Percentiles rank a stretch among this genome's conserved stretches.
phyloP scores from a whole-genome alignment of 2,888 invertebrate species.

The Hydriomena furcata region DNA sequence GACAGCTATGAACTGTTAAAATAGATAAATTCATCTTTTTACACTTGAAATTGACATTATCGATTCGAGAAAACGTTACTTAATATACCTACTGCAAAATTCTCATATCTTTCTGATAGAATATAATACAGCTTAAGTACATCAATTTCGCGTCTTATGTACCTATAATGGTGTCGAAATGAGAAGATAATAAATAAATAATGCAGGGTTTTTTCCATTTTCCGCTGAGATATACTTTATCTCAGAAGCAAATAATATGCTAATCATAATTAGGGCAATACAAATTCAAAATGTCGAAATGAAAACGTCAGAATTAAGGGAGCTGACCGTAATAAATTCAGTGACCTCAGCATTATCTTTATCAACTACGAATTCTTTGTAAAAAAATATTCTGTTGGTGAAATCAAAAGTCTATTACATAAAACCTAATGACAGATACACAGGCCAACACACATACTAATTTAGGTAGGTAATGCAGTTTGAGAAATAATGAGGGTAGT shows the following conservation, averaged over 20 bases:
- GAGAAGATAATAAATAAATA: neutral
- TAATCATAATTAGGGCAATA: neutral
- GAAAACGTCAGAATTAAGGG: neutral
- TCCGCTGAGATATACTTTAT: conserved; percentile 1
- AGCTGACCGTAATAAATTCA: too few species aligned
- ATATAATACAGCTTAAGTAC: neutral
- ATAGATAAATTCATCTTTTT: conserved; percentile 16
- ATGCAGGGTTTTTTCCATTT: conserved; percentile 2
- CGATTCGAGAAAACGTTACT: neutral
- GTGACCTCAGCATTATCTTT: too few species aligned
- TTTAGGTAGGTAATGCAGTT: too few species aligned
- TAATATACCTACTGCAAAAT: neutral
- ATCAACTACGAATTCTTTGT: too few species aligned
- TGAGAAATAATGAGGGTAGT: conserved; percentile 10
- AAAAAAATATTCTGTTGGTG: too few species aligned
- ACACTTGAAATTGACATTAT: conserved; percentile 26
- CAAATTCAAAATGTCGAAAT: neutral
- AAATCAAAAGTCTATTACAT: too few species aligned
- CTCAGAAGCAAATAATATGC: neutral
- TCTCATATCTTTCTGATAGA: neutral
- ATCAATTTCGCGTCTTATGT: neutral
- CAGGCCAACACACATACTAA: too few species aligned
- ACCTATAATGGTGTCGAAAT: neutral
- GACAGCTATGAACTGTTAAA: neutral
- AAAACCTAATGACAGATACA: too few species aligned